Percentiles rank a stretch among this genome's conserved stretches.
Evolutionary conservation across 2,113 vertebrate species (phyloP).

Genomic region (Neopipo cinnamomea): DNA sequence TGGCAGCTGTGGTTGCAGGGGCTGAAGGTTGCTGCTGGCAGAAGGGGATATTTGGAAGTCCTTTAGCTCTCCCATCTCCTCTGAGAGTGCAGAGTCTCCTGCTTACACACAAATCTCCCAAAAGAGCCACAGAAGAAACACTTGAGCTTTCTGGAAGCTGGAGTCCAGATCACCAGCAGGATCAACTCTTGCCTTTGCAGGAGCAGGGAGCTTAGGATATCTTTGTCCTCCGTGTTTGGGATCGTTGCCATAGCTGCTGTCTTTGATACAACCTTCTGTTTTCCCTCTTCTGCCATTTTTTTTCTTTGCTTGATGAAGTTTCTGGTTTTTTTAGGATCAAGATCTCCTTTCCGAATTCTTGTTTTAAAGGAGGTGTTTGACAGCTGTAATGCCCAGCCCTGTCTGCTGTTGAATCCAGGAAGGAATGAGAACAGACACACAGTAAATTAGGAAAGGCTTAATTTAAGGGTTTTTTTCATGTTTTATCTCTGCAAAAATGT

Average conservation of each 20-base stretch:
- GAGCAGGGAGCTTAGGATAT: not conserved
- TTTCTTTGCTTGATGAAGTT: slow-evolving; percentile 12
- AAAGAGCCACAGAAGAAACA: not conserved
- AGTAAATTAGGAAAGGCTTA: not conserved
- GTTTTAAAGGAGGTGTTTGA: not conserved
- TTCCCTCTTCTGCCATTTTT: slow-evolving; percentile 2
- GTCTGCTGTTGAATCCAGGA: not conserved
- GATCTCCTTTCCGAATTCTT: not conserved
- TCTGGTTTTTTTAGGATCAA: not conserved
- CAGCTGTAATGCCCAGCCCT: not conserved
- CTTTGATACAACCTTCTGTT: not conserved
- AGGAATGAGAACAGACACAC: not conserved
- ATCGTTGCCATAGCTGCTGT: not conserved
- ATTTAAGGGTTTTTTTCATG: not conserved
- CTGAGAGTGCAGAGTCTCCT: not conserved
- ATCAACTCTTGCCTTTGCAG: not conserved
- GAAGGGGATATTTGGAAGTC: not conserved
- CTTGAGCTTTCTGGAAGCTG: not conserved
- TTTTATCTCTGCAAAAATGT: not conserved
- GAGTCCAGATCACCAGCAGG: not conserved
- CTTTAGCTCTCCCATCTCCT: not conserved
- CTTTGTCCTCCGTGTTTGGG: not conserved
- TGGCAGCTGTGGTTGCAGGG: not conserved
- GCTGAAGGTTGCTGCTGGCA: not conserved
- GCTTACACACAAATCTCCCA: not conserved